phyloP scores from a whole-genome alignment of 2,888 invertebrate species.

The Falcaria lacertinaria region DNA sequence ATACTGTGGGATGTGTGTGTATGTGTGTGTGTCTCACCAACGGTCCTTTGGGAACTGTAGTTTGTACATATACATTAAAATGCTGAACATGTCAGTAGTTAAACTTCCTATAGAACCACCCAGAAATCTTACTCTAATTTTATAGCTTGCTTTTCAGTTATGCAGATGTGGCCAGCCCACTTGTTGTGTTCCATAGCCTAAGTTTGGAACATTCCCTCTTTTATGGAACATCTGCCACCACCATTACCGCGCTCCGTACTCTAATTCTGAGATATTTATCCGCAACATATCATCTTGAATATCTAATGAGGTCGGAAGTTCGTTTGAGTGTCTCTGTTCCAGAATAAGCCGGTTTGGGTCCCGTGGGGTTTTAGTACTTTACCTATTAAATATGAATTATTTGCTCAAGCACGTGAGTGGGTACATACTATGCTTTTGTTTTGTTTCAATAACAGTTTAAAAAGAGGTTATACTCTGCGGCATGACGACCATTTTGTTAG shows the following conservation, averaged over 20 bases:
- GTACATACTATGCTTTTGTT: background rate
- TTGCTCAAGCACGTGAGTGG: background rate
- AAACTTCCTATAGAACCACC: too few species aligned
- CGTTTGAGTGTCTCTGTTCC: background rate
- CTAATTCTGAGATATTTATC: background rate
- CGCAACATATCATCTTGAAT: background rate
- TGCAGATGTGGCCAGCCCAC: slow-evolving; percentile 13
- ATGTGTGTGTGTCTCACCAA: too few species aligned
- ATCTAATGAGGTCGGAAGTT: background rate
- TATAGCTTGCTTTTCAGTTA: background rate
- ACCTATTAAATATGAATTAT: background rate
- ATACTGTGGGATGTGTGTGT: too few species aligned
- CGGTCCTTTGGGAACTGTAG: too few species aligned
- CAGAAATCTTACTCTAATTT: too few species aligned
- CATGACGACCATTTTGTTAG: too few species aligned
- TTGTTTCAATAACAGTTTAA: too few species aligned
- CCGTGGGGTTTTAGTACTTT: background rate
- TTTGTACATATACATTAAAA: too few species aligned
- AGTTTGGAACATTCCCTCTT: slow-evolving; percentile 56
- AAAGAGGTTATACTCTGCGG: too few species aligned
- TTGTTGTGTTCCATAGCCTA: slow-evolving; percentile 46
- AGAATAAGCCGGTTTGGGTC: background rate
- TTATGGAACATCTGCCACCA: slow-evolving; percentile 57
- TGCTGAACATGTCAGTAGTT: too few species aligned
- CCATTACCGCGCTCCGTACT: slow-evolving; percentile 7